Evolutionary conservation across 2,797 vertebrate genomes (phyloP).

Genomic region (Morelia viridis): DNA sequence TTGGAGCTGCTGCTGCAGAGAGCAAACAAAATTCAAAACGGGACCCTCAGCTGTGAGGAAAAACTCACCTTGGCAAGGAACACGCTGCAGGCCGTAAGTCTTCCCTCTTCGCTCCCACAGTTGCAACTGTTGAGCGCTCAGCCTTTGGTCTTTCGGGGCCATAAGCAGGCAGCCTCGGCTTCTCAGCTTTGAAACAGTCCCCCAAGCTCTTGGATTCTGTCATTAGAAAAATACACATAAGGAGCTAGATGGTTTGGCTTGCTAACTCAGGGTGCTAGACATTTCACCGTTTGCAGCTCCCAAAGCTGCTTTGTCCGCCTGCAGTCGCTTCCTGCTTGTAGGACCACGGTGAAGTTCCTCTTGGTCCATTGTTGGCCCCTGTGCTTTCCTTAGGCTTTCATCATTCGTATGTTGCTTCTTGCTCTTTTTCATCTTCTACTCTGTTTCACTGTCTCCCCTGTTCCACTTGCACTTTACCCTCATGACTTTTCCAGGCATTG

Average conservation of each 20-base stretch:
- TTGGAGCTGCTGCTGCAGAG: constrained; percentile 92
- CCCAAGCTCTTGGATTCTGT: background rate
- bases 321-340: background rate
- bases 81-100: constrained; percentile 93
- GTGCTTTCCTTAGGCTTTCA: background rate
- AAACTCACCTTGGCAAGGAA: constrained; percentile 95
- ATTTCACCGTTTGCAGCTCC: background rate
- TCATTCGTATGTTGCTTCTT: background rate
- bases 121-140: background rate
- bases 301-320: too few species aligned
- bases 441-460: background rate
- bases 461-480: background rate
- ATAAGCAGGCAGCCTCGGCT: background rate
- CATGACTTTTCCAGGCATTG: background rate
- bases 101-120: background rate
- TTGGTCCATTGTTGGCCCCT: background rate
- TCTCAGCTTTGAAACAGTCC: background rate
- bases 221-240: background rate
- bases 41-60: constrained; percentile 93
- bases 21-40: constrained; percentile 97
- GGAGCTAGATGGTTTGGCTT: background rate
- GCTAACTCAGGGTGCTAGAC: background rate
- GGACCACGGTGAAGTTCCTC: background rate
- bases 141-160: background rate
- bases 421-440: background rate